Base-by-base conservation (phyloP, 2,888 invertebrate genomes). In the Zaprionus obscuricornis region DNA sequence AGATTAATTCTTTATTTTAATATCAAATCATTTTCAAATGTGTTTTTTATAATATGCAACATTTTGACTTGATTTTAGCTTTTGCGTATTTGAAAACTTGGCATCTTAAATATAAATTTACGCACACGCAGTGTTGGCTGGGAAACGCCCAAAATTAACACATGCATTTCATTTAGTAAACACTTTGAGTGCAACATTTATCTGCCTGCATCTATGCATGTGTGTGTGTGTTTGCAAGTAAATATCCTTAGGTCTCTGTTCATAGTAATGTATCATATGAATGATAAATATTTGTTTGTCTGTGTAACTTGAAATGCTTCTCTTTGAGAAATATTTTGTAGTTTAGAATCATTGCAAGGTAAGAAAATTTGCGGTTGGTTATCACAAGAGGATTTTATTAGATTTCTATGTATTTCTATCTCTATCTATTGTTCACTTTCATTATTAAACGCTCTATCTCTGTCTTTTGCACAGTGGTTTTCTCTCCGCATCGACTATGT, bases 81-180 rank as follows among this genome's bases (percentile, higher is more conserved):
- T n/a, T n/a, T 27, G n/a, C 17, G 20, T 17, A 7, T 13, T 18
- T 14, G 34, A 16, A 16, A 17, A 27, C 27, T n/a, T n/a, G n/a
- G n/a, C 18, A 5, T 10, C 37, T 11, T 20, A 20, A 31, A n/a
- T 7, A 34, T 42, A 34, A 26, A 29, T 33, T 43, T 11, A 57
- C 47, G 65, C 51, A 64, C 54, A 62, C 49, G 64, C 64, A 56
- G 3, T 57, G 51, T 47, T 51, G 13, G 11, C 33, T 27, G 4
- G 26, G 22, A 13, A 7, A 52, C 57, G 31, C 47, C 57, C 22
- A 10, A 27, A 36, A 45, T 27, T 11, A 11, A 42, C 6, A 22
- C 8, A 11, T 37, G 31, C 29, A 34, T 20, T 39, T 18, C 22
- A 39, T 13, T 31, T 11, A 3, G 1, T 10, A 13, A 3, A 10